Base-by-base conservation (phyloP, 2,113 vertebrate genomes). In the Ranitomeya variabilis region DNA sequence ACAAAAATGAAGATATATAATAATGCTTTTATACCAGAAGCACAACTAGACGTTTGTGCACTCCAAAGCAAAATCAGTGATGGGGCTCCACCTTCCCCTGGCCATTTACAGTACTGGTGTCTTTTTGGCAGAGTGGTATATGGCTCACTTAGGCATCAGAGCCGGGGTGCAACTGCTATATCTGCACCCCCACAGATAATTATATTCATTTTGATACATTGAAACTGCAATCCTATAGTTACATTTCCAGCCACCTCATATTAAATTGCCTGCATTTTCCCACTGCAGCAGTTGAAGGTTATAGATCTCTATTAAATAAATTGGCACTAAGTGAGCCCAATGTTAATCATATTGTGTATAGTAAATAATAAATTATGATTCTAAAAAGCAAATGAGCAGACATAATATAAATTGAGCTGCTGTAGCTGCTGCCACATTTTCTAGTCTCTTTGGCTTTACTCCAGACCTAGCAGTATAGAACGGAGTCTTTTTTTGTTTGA, bases 331-430 rank as follows among this genome's bases (percentile, higher is more conserved):
- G 52, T 76, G 45, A 51, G 16, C 3, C 37, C 37, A 76, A 52
- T 76, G 73, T 51, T 76, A 52, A 76, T 76, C 73, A 76, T 52
- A 52, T 52, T 76, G 37, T 52, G 37, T 76, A 21, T 52, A 76
- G 73, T 76, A 76, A 76, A 76, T 76, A 74, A 74, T 74, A 76
- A 76, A 52, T 76, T 76, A 76, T 51, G 73, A 76, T 15, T 74
- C 73, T 51, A 76, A 76, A 76, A 76, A 52, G 73, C 73, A 52
- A 76, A 76, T 76, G 37, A 76, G 37, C 73, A 76, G 73, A 76
- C 45, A 21, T 52, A 76, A 76, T 76, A 19, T 76, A 76, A 76
- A 76, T 52, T 51, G 73, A 76, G 73, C 73, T 52, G 73, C 73
- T 76, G 51, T 52, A 76, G 73, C 73, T 21, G 73, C 45, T 76